Evolutionary conservation across 2,888 invertebrate genomes (phyloP).

Genomic region (Latrodectus elegans): DNA sequence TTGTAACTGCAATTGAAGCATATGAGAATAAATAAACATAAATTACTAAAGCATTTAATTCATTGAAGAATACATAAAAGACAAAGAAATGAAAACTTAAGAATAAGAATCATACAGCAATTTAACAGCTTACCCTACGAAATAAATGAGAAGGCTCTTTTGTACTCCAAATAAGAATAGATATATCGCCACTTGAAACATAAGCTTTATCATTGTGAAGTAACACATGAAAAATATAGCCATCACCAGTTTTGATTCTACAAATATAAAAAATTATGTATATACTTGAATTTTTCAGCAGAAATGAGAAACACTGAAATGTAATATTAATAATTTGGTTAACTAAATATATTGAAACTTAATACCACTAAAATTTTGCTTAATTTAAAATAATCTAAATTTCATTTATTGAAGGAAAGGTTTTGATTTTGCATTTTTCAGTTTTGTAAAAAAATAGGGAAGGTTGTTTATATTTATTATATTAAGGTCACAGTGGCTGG

Average conservation of each 20-base stretch:
- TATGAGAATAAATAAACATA: not conserved
- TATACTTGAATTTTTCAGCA: too few relatives aligned
- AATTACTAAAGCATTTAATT: not conserved
- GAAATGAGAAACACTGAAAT: too few relatives aligned
- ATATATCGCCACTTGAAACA: slow-evolving; percentile 52
- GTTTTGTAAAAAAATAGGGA: too few relatives aligned
- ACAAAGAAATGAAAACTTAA: not conserved
- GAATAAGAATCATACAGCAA: not conserved
- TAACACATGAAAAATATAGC: slow-evolving; percentile 45
- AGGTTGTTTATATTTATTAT: too few relatives aligned
- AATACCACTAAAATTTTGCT: too few relatives aligned
- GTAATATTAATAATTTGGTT: too few relatives aligned
- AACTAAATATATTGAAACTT: too few relatives aligned
- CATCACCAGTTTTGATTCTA: slow-evolving; percentile 26
- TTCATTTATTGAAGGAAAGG: too few relatives aligned
- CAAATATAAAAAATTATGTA: not conserved
- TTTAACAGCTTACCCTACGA: slow-evolving; percentile 25
- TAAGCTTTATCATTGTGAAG: slow-evolving; percentile 18
- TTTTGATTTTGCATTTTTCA: too few relatives aligned
- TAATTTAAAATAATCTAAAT: too few relatives aligned
- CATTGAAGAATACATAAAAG: not conserved
- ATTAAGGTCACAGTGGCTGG: too few relatives aligned
- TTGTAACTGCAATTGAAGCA: slow-evolving; percentile 34
- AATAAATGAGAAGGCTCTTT: slow-evolving; percentile 35
- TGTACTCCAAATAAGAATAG: slow-evolving; percentile 39